Evolutionary conservation across 2,113 vertebrate genomes (phyloP), one percentile per base, ranked within the genome.

Genomic region (Ardeotis arabs): DNA sequence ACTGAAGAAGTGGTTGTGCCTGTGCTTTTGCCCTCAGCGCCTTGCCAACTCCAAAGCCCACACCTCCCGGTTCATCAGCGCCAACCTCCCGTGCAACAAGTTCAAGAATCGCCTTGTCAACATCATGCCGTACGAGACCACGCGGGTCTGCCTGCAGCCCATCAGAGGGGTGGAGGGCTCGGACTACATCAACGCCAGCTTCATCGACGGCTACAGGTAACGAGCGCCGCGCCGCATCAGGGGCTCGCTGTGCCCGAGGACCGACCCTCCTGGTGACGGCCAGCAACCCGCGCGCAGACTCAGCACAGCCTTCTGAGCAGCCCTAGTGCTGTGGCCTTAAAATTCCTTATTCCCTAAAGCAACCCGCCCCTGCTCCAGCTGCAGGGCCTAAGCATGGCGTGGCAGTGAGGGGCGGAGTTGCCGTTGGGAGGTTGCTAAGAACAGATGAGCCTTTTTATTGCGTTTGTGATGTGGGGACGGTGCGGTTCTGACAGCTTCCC

Each of bases 91-190:
- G 21, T 99, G 99, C 97, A 99, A 99, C 99, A 99, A 99, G 94
- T 99, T 99, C 97, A 99, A 99, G 98, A 99, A 99, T 93, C 99
- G 99, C 90, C 98, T 99, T 82, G 99, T 99, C 28, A 99, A 99
- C 98, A 99, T 99, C 98, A 99, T 99, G 99, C 99, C 99, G 7
- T 99, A 99, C 2, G 99, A 99, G 98, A 99, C 98, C 91, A 99
- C 99, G 0, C 98, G 99, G 3, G 99, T 99, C 92, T 99, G 99
- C 93, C 98, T 99, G 62, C 99, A 99, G 98, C 99, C 99, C 97
- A 99, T 99, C 98, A 98, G 99, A 9, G 99, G 99, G 7, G 98
- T 99, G 78, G 99, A 99, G 94, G 99, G 99, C 45, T 99, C 99
- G 0, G 99, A 99, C 97, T 99, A 99, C 97, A 99, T 99, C 98